A percentile compares a stretch with the other conserved stretches of the same genome.
Evolutionary conservation across 2,113 vertebrate genomes (phyloP).

Genomic region (Harpagus bidentatus): DNA sequence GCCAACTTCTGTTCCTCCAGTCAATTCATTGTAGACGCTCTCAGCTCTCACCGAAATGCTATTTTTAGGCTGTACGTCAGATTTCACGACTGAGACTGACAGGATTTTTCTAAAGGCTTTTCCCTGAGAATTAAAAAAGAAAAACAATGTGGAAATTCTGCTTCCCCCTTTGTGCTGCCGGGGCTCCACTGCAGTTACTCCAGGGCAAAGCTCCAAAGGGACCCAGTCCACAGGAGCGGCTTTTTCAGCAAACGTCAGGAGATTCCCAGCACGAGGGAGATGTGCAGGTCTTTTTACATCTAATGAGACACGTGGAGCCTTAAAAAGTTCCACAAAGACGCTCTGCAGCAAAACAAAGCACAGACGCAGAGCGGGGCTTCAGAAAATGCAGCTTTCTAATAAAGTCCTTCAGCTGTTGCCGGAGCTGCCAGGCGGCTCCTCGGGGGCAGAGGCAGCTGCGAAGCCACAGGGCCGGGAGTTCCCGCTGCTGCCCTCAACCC

Average conservation of each 20-base stretch:
- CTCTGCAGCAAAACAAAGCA: not conserved
- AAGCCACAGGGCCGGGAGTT: not conserved
- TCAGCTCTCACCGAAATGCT: not conserved
- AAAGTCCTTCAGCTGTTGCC: not conserved
- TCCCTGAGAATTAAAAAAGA: not conserved
- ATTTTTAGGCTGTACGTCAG: conserved; percentile 57
- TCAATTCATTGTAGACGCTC: conserved; percentile 1
- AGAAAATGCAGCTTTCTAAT: not conserved
- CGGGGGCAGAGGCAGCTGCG: not conserved
- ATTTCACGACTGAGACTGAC: conserved; percentile 45
- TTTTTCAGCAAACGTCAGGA: not conserved
- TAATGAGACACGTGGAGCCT: not conserved
- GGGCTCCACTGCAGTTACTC: not conserved
- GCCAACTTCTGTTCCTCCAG: conserved; percentile 43
- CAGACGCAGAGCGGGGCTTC: not conserved
- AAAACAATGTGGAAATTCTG: not conserved
- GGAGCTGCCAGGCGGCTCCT: not conserved
- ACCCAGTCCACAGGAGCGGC: not conserved
- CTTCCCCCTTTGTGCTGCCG: not conserved
- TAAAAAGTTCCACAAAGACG: not conserved
- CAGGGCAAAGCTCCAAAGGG: not conserved
- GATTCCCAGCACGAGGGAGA: not conserved
- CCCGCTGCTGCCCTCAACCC: not conserved
- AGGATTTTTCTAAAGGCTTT: conserved; percentile 27
- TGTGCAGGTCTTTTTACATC: not conserved